Base-by-base conservation (phyloP, 2,797 vertebrate genomes). In the Eupleurogrammus muticus region DNA sequence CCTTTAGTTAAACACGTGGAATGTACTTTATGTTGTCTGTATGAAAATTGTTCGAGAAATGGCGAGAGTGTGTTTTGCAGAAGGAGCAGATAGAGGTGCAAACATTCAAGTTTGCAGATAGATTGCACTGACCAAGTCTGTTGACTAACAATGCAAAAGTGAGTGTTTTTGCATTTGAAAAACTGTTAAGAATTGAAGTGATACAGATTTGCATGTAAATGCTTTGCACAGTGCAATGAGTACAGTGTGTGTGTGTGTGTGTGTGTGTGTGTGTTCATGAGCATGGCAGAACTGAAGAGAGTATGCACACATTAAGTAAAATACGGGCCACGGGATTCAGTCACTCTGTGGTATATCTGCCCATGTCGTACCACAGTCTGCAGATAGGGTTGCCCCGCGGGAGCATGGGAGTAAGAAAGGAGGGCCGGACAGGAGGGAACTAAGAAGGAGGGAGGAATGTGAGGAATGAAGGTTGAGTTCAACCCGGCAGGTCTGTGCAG, bases 401-500 rank as follows among this genome's bases (percentile, higher is more conserved):
- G 75, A 85, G 73, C 78, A 72, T 36, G 53, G 81, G 73, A 79
- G 77, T 84, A 76, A 79, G 78, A 80, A 80, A 83, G 66, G 44
- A 75, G 79, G 79, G 62, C 86, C 86, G 89, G 88, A 91, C 83
- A 84, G 79, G 79, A 87, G 82, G 50, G 73, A 77, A 72, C 19
- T 64, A 67, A 81, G 61, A 67, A 81, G 61, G 70, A 82, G 63
- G 57, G 76, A 94, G 88, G 89, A 93, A 95, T 95, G 90, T 61
- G 9, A 90, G 88, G 93, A 95, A 95, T 95, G 93, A 92, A 71
- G 76, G 75, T 81, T 87, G 83, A 92, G 83, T 84, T 91, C 83
- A 85, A 85, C 61, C 63, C 44, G 79, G 87, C 94, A 95, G 93
- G 94, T 95, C 94, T 93, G 92, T 92, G 87, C 94, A 95, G 74